Base-by-base conservation (phyloP, 2,888 invertebrate species). In the Lasioglossum oenotherae region DNA sequence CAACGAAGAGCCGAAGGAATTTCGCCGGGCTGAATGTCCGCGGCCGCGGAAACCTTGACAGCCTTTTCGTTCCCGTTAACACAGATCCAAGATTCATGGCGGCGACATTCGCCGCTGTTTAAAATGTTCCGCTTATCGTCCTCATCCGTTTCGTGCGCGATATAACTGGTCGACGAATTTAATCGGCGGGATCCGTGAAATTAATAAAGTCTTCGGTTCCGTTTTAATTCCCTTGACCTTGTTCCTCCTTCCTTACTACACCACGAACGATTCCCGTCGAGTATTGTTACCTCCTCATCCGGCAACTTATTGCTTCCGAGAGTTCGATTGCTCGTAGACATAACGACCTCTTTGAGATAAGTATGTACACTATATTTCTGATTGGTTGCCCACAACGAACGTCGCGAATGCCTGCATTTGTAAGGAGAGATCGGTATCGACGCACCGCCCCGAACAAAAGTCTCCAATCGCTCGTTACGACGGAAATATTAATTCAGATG, bases 231-330 rank as follows among this genome's bases (percentile, higher is more conserved):
- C 71, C 41, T 71, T 41, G 41, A 71, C 14, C 71, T 41, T 41
- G 41, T 41, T 71, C 19, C 41, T 12, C 4, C 1, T n/a, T 41
- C 0, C n/a, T 41, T 14, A 23, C 71, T 2, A 31, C 1, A 0
- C 41, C 0, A 4, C 41, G 41, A 41, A 14, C 41, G 41, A n/a
- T 41, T 10, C 12, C 69, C 6, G 10, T 1, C 12, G 38, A 12
- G 38, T 27, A 71, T 71, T 41, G 41, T 71, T 71, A 14, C n/a
- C n/a, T n/a, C n/a, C 41, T 71, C 71, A n/a, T n/a, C 71, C 71
- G n/a, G 71, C n/a, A 71, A 71, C 41, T 71, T 71, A 71, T 41
- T 41, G 41, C 71, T 41, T n/a, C 38, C 5, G n/a, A 12, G 71
- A 14, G 38, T 71, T 14, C 41, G 14, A n/a, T n/a, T 38, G 41